Evolutionary conservation across 2,888 invertebrate genomes (phyloP).

Genomic region (Hecatera dysodea): DNA sequence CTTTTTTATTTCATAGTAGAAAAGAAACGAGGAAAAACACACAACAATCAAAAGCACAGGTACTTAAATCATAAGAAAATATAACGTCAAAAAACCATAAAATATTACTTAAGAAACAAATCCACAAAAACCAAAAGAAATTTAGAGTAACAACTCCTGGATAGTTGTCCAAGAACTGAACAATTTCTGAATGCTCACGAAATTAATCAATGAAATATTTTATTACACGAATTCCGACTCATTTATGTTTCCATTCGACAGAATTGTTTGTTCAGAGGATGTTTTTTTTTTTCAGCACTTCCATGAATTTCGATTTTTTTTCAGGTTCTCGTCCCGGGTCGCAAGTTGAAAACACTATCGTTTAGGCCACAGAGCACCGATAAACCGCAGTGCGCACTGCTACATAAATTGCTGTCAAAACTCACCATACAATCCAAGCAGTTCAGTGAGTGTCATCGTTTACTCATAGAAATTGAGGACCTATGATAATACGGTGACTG

Average conservation of each 20-base stretch:
- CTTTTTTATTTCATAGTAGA: no score
- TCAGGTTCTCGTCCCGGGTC: neutral
- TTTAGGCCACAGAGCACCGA: conserved; percentile 21
- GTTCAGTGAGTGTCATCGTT: neutral
- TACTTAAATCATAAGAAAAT: no score
- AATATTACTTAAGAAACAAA: no score
- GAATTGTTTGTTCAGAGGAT: neutral
- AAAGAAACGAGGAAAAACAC: no score
- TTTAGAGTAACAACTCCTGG: neutral
- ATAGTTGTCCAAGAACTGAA: neutral
- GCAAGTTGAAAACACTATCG: conserved; percentile 51
- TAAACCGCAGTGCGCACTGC: rapidly evolving
- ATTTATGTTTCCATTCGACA: conserved; percentile 4
- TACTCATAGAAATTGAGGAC: neutral
- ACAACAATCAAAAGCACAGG: no score
- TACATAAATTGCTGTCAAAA: neutral
- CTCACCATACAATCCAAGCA: neutral
- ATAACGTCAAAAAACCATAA: no score
- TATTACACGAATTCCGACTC: neutral
- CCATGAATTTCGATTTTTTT: conserved; percentile 18
- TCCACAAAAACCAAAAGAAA: no score
- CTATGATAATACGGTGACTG: no score
- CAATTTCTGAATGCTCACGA: neutral
- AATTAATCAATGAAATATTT: neutral
- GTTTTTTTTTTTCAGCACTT: neutral